Evolutionary conservation across 2,113 vertebrate species (phyloP).

Genomic region (Galemys pyrenaicus): DNA sequence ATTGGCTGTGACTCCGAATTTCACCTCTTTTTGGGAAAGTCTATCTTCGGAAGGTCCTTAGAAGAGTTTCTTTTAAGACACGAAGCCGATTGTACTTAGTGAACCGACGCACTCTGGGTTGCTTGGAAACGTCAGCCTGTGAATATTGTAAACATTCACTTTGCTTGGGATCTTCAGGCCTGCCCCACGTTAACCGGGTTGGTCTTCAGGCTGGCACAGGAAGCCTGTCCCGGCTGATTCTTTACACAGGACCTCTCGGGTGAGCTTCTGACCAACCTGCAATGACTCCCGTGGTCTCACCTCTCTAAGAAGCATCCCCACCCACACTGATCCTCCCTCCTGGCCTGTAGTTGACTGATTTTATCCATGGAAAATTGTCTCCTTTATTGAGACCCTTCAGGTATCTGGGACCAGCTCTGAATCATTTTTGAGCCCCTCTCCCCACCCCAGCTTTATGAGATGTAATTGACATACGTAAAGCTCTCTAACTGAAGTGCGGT

Average conservation of each 20-base stretch:
- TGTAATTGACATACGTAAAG: not conserved
- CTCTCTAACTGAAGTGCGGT: not conserved
- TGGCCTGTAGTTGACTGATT: not conserved
- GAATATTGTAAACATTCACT: not conserved
- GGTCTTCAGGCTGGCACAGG: not conserved
- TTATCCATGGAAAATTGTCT: not conserved
- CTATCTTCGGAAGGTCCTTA: not conserved
- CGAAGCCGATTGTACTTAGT: not conserved
- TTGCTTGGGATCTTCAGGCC: not conserved
- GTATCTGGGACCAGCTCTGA: not conserved
- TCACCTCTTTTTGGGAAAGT: constrained; percentile 35
- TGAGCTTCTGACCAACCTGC: not conserved
- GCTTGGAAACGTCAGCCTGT: not conserved
- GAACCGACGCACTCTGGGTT: not conserved
- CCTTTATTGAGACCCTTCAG: not conserved
- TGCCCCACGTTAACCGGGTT: not conserved
- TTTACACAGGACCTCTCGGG: not conserved
- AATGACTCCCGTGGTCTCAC: not conserved
- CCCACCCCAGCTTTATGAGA: not conserved
- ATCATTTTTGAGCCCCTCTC: not conserved
- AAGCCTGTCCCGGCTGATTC: not conserved
- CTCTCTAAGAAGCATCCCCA: not conserved
- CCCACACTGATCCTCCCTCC: not conserved
- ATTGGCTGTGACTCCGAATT: not conserved
- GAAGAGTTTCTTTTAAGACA: not conserved